Evolutionary conservation across 2,113 vertebrate species (phyloP).

Genomic region (Indicator indicator): DNA sequence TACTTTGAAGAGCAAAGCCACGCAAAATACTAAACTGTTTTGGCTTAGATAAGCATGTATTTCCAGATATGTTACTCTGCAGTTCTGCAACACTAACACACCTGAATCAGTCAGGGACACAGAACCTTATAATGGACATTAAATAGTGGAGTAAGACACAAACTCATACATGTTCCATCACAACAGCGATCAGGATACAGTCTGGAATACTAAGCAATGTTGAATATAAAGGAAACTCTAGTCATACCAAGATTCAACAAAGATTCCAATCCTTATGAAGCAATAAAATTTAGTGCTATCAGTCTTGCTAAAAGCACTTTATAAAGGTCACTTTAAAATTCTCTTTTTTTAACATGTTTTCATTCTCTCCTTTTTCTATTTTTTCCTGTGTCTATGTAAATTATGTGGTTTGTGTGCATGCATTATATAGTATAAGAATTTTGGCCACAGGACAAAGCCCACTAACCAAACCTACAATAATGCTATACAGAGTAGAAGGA

Average conservation of each 20-base stretch:
- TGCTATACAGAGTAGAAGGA: not conserved
- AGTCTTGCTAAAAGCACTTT: not conserved
- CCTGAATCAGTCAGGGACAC: not conserved
- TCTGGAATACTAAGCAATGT: not conserved
- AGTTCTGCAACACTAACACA: not conserved
- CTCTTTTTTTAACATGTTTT: not conserved
- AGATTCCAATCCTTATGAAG: not conserved
- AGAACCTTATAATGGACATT: not conserved
- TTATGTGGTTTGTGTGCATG: not conserved
- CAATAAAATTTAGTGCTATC: not conserved
- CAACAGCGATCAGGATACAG: not conserved
- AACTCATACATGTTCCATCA: not conserved
- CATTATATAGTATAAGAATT: not conserved
- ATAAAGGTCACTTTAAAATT: not conserved
- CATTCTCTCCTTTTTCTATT: not conserved
- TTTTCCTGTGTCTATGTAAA: not conserved
- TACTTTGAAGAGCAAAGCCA: not conserved
- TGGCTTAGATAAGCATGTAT: not conserved
- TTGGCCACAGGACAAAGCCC: not conserved
- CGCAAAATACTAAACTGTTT: not conserved
- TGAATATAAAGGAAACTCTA: not conserved
- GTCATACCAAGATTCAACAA: not conserved
- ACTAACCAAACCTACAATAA: not conserved
- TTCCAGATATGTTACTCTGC: not conserved
- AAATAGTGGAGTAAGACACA: not conserved